phyloP scores from a whole-genome alignment of 1,140 invertebrate species.

The Triops cancriformis region DNA sequence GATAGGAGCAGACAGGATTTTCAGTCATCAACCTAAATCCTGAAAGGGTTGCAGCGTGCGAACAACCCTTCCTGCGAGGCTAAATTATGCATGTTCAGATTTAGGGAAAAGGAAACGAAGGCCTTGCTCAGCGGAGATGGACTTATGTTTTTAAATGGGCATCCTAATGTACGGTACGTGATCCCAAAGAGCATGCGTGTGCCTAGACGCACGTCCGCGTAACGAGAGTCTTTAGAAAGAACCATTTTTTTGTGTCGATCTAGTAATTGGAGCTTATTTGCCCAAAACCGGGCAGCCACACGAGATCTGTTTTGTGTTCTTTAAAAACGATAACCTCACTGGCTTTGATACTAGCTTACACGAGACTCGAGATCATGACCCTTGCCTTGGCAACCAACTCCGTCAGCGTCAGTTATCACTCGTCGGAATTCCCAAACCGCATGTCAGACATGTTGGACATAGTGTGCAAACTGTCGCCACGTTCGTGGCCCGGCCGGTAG shows the following conservation, averaged over 20 bases:
- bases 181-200: not conserved
- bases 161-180: not conserved
- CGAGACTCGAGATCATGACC: not conserved
- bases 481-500: too few relatives aligned
- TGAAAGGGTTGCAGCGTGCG: not conserved
- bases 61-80: not conserved
- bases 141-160: not conserved
- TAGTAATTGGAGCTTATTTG: not conserved
- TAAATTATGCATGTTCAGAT: not conserved
- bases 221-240: not conserved
- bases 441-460: too few relatives aligned
- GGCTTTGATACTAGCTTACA: not conserved
- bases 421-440: not conserved
- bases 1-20: too few relatives aligned
- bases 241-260: not conserved
- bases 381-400: not conserved
- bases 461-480: too few relatives aligned
- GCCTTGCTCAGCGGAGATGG: not conserved
- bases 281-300: not conserved
- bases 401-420: not conserved
- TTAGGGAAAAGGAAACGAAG: not conserved
- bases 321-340: not conserved
- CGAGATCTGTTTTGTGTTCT: not conserved
- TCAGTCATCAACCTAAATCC: not conserved
- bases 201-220: constrained; percentile 6